Evolutionary conservation across 2,888 invertebrate species (phyloP).

Genomic region (Acleris holmiana): DNA sequence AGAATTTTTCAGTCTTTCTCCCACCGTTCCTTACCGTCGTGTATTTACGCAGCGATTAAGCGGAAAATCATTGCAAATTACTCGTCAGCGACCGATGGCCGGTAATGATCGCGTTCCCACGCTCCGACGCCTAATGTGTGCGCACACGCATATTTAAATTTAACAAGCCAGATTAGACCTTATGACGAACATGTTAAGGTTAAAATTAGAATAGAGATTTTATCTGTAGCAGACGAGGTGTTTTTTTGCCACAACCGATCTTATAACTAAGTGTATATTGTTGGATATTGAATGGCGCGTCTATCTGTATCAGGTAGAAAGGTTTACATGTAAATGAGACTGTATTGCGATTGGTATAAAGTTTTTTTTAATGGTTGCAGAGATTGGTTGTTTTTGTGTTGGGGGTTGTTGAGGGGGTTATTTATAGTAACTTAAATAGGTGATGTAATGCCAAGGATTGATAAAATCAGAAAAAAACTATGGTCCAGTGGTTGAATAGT

Average conservation of each 20-base stretch:
- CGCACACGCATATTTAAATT: slow-evolving; percentile 24
- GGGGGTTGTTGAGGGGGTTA: slow-evolving; percentile 20
- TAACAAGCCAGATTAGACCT: neutral
- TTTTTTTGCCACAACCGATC: too few species aligned
- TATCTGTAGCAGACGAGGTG: neutral
- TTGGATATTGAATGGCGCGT: too few species aligned
- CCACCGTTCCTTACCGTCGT: slow-evolving; percentile 25
- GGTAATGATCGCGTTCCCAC: slow-evolving; percentile 38
- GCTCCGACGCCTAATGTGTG: slow-evolving; percentile 31
- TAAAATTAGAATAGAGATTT: neutral
- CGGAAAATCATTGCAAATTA: slow-evolving; percentile 37
- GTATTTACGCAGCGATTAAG: slow-evolving; percentile 36
- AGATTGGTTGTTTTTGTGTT: slow-evolving; percentile 8
- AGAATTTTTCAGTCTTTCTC: slow-evolving; percentile 15
- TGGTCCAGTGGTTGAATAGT: too few species aligned
- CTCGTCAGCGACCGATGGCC: slow-evolving; percentile 28
- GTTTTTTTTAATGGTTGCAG: too few species aligned
- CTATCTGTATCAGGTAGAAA: too few species aligned
- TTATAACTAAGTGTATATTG: too few species aligned
- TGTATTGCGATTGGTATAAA: too few species aligned
- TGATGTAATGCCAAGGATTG: slow-evolving; percentile 21
- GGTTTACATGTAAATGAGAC: too few species aligned
- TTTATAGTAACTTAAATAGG: slow-evolving; percentile 26
- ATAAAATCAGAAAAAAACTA: neutral
- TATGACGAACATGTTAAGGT: neutral